Evolutionary conservation across 2,113 vertebrate genomes (phyloP).

Genomic region (Isichthys henryi): DNA sequence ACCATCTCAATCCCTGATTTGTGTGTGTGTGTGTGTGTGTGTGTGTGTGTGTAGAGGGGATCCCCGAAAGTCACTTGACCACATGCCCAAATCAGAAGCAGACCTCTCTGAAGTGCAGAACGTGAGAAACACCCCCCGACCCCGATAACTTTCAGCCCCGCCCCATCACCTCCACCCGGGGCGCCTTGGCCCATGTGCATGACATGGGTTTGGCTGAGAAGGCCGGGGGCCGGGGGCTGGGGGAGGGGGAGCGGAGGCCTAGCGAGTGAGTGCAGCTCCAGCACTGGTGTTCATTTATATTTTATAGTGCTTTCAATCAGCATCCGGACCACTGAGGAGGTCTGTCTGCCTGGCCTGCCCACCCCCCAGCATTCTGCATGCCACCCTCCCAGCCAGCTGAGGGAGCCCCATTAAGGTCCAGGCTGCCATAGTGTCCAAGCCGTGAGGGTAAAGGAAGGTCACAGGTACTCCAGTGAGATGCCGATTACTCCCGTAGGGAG

Average conservation of each 20-base stretch:
- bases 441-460: background rate
- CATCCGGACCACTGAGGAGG: slow-evolving; percentile 18
- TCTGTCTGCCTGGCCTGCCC: slow-evolving; percentile 12
- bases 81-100: background rate
- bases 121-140: background rate
- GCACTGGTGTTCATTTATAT: slow-evolving; percentile 5
- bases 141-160: background rate
- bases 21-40: background rate
- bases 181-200: background rate
- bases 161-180: background rate
- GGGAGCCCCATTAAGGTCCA: background rate
- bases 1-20: background rate
- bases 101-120: background rate
- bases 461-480: background rate
- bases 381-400: background rate
- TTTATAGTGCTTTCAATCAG: slow-evolving; percentile 25
- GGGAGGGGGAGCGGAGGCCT: slow-evolving; percentile 19
- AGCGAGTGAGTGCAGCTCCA: background rate
- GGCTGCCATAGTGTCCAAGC: too few relatives aligned
- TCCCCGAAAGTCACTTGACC: background rate
- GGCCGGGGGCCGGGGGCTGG: background rate
- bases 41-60: background rate
- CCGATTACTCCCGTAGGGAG: background rate
- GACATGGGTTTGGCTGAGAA: background rate
- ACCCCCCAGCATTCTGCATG: slow-evolving; percentile 34